These are phyloP conservation scores for Metallyticus violacea DNA, from an alignment of 2,888 invertebrate species.

Conservation along the genomic window DNA sequence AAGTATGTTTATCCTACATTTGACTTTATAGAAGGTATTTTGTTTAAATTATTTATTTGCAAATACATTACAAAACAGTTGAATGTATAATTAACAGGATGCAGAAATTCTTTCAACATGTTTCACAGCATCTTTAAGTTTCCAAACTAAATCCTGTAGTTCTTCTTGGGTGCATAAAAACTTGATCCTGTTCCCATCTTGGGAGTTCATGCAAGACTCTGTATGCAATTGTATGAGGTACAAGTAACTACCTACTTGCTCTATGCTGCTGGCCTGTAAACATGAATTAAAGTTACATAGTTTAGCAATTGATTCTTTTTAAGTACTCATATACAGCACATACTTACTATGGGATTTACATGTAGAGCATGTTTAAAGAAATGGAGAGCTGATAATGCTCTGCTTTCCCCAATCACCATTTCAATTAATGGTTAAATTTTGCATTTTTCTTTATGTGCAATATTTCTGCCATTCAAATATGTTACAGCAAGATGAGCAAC, in stretches of 20 bases:
- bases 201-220: constrained; percentile 3
- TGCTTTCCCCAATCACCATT: too few species aligned
- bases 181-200: constrained; percentile 19
- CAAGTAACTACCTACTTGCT: constrained; percentile 18
- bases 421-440: too few species aligned
- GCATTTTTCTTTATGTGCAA: too few species aligned
- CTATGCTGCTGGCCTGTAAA: constrained; percentile 27
- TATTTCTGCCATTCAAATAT: too few species aligned
- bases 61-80: too few species aligned
- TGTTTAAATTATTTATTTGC: too few species aligned
- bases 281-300: background rate
- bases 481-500: too few species aligned
- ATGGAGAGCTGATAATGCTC: too few species aligned
- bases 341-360: too few species aligned
- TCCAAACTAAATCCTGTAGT: constrained; percentile 44
- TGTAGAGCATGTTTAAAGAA: too few species aligned
- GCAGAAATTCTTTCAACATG: constrained; percentile 29
- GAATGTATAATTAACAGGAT: background rate
- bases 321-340: background rate
- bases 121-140: constrained; percentile 42
- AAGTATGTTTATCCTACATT: too few species aligned
- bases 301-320: background rate
- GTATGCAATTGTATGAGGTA: constrained; percentile 30
- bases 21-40: too few species aligned
- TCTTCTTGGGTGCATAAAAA: constrained; percentile 33